Evolutionary conservation across 2,113 vertebrate genomes (phyloP).

Genomic region (Cheirogaleus medius): DNA sequence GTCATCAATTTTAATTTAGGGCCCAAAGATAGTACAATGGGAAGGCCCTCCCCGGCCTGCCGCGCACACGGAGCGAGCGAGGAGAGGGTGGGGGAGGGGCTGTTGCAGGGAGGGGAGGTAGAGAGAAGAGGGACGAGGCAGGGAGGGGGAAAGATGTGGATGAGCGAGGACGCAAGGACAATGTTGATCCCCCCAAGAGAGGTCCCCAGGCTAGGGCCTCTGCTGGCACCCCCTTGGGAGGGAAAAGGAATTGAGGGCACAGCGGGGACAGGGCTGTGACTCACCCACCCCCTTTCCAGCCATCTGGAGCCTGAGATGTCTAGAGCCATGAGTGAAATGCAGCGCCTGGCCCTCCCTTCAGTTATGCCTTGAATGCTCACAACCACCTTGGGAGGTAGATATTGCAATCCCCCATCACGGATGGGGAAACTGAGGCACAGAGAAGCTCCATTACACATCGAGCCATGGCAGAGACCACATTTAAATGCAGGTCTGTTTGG

Average conservation of each 20-base stretch:
- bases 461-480: not conserved
- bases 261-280: not conserved
- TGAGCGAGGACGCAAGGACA: not conserved
- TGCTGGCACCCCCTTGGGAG: not conserved
- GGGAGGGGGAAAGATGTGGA: not conserved
- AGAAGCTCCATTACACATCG: not conserved
- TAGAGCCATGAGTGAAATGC: not conserved
- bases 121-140: not conserved
- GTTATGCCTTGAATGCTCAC: not conserved
- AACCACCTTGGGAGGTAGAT: not conserved
- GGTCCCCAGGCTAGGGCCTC: not conserved
- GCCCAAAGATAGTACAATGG: slow-evolving; percentile 90
- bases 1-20: slow-evolving; percentile 92
- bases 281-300: not conserved
- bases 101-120: not conserved
- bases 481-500: not conserved
- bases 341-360: not conserved
- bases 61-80: slow-evolving; percentile 57
- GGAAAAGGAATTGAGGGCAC: not conserved
- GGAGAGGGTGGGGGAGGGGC: slow-evolving; percentile 29
- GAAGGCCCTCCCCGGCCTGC: slow-evolving; percentile 78
- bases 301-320: not conserved
- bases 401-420: not conserved
- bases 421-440: slow-evolving; percentile 13
- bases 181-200: not conserved